Percentiles rank a stretch among this genome's conserved stretches.
Evolutionary conservation across 1,140 invertebrate species (phyloP).

Genomic region (Plectrocnemia conspersa): DNA sequence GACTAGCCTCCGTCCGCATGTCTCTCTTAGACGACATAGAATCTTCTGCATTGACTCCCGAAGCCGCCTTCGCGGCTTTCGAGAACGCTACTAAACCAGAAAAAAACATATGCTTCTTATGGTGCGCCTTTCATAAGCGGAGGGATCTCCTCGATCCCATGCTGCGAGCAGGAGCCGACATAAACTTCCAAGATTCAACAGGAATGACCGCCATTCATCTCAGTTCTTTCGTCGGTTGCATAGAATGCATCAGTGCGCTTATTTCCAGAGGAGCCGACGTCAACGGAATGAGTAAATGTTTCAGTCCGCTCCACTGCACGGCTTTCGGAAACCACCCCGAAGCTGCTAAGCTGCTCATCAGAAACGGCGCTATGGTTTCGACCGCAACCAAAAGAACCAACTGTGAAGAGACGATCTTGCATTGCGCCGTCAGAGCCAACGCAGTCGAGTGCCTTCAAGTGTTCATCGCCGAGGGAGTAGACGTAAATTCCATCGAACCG

Average conservation of each 20-base stretch:
- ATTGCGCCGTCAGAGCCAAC: conserved; percentile 71
- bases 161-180: conserved; percentile 60
- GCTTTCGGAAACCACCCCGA: conserved; percentile 73
- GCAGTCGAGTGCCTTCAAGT: conserved; percentile 67
- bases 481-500: conserved; percentile 63
- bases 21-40: conserved; percentile 68
- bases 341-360: conserved; percentile 65
- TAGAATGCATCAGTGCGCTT: conserved; percentile 64
- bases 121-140: conserved; percentile 64
- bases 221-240: conserved; percentile 70
- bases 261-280: conserved; percentile 64
- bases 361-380: conserved; percentile 59
- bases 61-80: conserved; percentile 52
- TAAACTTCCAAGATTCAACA: conserved; percentile 62
- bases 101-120: conserved; percentile 63
- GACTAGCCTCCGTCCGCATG: conserved; percentile 58
- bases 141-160: conserved; percentile 59
- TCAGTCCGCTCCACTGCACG: conserved; percentile 73
- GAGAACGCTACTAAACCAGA: conserved; percentile 57
- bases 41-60: conserved; percentile 54
- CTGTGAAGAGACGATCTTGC: conserved; percentile 70
- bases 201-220: conserved; percentile 68
- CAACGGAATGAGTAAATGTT: conserved; percentile 61
- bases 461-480: conserved; percentile 64
- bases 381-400: conserved; percentile 56